Percentiles rank a stretch among this genome's conserved stretches.
phyloP scores from a whole-genome alignment of 2,797 vertebrate species.

The Otus scops region DNA sequence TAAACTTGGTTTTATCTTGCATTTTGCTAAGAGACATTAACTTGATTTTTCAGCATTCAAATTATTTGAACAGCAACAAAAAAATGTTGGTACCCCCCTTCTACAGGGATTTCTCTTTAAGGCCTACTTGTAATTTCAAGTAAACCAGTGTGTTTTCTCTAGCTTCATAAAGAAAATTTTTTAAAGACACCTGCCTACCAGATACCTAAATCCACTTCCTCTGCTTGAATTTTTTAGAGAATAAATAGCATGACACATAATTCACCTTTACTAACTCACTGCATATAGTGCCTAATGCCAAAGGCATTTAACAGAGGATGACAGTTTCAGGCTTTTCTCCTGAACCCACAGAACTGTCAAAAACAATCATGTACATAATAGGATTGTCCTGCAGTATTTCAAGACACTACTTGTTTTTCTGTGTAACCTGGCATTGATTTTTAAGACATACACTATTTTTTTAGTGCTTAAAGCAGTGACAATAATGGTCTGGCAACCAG shows the following conservation, averaged over 20 bases:
- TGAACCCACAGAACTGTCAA: not conserved
- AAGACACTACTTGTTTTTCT: not conserved
- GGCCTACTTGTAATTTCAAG: not conserved
- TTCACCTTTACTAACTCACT: not conserved
- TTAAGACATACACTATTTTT: not conserved
- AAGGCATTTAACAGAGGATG: not conserved
- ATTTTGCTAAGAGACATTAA: not conserved
- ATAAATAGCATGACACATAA: not conserved
- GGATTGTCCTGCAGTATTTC: not conserved
- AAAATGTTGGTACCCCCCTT: not conserved
- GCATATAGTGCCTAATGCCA: not conserved
- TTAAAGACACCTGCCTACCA: not conserved
- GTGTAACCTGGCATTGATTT: not conserved
- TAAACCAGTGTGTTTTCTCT: not conserved
- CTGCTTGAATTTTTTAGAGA: not conserved
- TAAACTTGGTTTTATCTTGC: not conserved
- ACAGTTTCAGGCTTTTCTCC: not conserved
- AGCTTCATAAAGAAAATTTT: not conserved
- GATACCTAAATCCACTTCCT: not conserved
- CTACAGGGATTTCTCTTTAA: not conserved
- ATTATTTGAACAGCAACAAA: not conserved
- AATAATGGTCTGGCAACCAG: not conserved
- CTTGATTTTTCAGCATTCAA: not conserved
- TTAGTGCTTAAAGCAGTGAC: not conserved
- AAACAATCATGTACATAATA: not conserved